These are phyloP conservation scores for Setophaga kirtlandii DNA, from an alignment of 2,113 vertebrate species.

Conservation along the genomic window DNA sequence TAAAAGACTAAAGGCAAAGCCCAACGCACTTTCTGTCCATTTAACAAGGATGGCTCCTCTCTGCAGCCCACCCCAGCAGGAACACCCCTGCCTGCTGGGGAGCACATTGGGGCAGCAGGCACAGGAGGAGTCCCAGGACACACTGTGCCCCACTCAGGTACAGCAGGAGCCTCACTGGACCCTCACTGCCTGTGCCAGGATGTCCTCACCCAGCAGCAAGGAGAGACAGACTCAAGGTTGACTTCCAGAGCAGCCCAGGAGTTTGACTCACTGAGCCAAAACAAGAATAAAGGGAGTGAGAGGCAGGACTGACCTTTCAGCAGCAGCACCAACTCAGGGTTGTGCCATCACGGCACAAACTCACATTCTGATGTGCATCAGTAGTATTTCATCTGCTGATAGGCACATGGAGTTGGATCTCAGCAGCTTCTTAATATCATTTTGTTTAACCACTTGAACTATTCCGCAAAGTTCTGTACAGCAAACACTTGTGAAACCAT, in stretches of 20 bases:
- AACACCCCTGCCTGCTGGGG: neutral
- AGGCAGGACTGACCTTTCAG: neutral
- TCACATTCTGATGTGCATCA: neutral
- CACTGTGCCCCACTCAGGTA: neutral
- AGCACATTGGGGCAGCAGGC: neutral
- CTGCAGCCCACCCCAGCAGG: neutral
- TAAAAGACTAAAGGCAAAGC: neutral
- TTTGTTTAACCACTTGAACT: neutral
- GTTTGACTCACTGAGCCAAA: neutral
- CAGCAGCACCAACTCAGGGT: neutral
- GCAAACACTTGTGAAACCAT: slow-evolving; percentile 49
- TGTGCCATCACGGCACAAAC: neutral
- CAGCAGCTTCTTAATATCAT: neutral
- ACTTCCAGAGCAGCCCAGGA: neutral
- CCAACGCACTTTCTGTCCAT: rapidly evolving
- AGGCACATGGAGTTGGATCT: rapidly evolving
- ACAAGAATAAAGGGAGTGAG: neutral
- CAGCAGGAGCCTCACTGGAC: neutral
- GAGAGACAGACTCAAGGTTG: neutral
- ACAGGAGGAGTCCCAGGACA: neutral
- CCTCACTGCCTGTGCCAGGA: neutral
- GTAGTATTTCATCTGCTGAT: neutral
- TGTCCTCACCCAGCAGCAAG: neutral
- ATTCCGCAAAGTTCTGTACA: slow-evolving; percentile 30
- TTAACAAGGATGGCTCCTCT: neutral